Conservation (phyloP, 2,797 vertebrate genomes). For the Rhynchotus rufescens region DNA sequence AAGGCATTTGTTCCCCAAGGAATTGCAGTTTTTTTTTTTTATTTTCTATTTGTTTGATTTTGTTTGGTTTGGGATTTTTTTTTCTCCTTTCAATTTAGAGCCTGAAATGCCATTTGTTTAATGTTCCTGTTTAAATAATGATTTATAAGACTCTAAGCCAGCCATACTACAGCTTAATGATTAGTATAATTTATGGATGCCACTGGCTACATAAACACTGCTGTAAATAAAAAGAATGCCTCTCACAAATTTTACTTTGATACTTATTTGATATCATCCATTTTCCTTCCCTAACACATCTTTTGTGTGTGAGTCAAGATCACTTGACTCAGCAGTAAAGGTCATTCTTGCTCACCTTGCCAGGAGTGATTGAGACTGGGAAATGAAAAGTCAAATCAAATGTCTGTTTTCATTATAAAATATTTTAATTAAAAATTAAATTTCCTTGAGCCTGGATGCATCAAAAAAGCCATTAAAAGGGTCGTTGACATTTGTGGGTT, state of each 20-base stretch:
- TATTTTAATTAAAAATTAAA: constrained; percentile 76
- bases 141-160: constrained; percentile 74
- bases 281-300: constrained; percentile 39
- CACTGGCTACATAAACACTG: constrained; percentile 61
- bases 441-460: constrained; percentile 40
- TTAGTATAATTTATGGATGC: constrained; percentile 76
- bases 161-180: constrained; percentile 68
- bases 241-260: constrained; percentile 66
- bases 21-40: constrained; percentile 45
- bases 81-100: constrained; percentile 63
- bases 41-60: not conserved
- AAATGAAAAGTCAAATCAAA: constrained; percentile 45
- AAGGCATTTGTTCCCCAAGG: constrained; percentile 11
- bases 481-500: constrained; percentile 11
- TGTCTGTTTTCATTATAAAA: constrained; percentile 55
- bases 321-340: not conserved
- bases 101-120: constrained; percentile 70
- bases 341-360: constrained; percentile 14
- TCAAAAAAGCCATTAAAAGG: not conserved
- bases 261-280: constrained; percentile 48
- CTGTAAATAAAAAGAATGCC: constrained; percentile 71
- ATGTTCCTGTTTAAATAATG: constrained; percentile 73
- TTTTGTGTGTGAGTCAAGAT: constrained; percentile 4
- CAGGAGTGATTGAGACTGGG: not conserved
- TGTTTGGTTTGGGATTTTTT: not conserved